Evolutionary conservation across 2,888 invertebrate species (phyloP), one percentile per base, ranked within the genome.

Genomic region (Luffia ferchaultella): DNA sequence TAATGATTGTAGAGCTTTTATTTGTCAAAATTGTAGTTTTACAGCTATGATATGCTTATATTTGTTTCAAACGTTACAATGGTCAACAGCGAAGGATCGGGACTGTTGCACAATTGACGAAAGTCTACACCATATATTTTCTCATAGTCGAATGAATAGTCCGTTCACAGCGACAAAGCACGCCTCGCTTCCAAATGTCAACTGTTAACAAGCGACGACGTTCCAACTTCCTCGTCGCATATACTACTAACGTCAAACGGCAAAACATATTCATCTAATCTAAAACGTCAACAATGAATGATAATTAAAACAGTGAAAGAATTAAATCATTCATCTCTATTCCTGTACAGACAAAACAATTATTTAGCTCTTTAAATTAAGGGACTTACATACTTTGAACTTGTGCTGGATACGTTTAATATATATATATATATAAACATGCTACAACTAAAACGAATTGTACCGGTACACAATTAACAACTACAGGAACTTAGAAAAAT

Each of bases 41-140:
- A 93, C 92, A 92, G 90, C 92, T 93, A 93, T 93, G 92, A 93
- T 93, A 93, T 93, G 93, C 93, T 92, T 92, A 90, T 88, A 88
- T 89, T 88, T 87, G 89, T 88, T 88, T 87, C 88, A 85, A 89
- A 74, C 73, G 83, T 85, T 84, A 83, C 78, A 84, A 84, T 78
- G 79, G 85, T 84, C 85, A 85, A 86, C 86, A 85, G 84, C 79
- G 78, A 80, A 79, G 79, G 74, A 68, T 60, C 60, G 60, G 64
- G 64, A 70, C 74, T 76, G 73, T 71, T 76, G 70, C 63, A 71
- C 72, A 80, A 79, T 82, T 80, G 80, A 82, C 82, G 70, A 77
- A 76, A 73, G 66, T 65, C 73, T 73, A 68, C 68, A 76, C 69
- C 69, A 65, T 66, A 64, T 7, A 3, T 7, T 30, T 30, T 30